phyloP scores from a whole-genome alignment of 2,888 invertebrate species.

The Zele albiditarsus region DNA sequence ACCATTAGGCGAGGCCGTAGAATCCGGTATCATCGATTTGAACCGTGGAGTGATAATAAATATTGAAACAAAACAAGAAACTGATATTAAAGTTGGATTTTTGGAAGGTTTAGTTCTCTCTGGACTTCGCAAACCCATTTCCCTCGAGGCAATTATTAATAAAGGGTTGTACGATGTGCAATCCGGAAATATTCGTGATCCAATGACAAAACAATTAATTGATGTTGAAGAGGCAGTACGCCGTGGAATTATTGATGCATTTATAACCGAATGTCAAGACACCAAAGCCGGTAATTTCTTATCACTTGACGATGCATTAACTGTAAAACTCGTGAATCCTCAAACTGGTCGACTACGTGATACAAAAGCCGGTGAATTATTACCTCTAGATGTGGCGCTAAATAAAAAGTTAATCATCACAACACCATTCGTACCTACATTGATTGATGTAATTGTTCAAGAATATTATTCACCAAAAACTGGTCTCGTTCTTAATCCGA shows the following conservation, averaged over 20 bases:
- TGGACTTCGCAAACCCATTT: slow-evolving; percentile 81
- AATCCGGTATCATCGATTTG: slow-evolving; percentile 85
- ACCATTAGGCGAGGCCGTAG: slow-evolving; percentile 86
- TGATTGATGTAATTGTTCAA: slow-evolving; percentile 83
- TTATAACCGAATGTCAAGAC: slow-evolving; percentile 87
- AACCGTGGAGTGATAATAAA: slow-evolving; percentile 82
- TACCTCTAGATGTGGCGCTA: slow-evolving; percentile 83
- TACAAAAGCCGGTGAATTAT: slow-evolving; percentile 80
- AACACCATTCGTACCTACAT: slow-evolving; percentile 80
- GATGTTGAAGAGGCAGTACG: slow-evolving; percentile 85
- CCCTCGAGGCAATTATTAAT: slow-evolving; percentile 84
- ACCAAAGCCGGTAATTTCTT: slow-evolving; percentile 82
- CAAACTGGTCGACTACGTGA: slow-evolving; percentile 83
- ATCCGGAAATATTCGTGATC: slow-evolving; percentile 82
- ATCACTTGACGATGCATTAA: slow-evolving; percentile 83
- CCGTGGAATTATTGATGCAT: slow-evolving; percentile 86
- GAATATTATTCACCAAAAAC: slow-evolving; percentile 85
- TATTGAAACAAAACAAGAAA: slow-evolving; percentile 80
- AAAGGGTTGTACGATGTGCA: slow-evolving; percentile 82
- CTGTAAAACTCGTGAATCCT: slow-evolving; percentile 80
- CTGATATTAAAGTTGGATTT: slow-evolving; percentile 83
- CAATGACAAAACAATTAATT: slow-evolving; percentile 81
- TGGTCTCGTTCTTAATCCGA: slow-evolving; percentile 85
- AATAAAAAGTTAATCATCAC: slow-evolving; percentile 82
- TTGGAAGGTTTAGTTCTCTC: slow-evolving; percentile 81